Base-by-base conservation (phyloP, 2,888 invertebrate species). In the Acheta domesticus region DNA sequence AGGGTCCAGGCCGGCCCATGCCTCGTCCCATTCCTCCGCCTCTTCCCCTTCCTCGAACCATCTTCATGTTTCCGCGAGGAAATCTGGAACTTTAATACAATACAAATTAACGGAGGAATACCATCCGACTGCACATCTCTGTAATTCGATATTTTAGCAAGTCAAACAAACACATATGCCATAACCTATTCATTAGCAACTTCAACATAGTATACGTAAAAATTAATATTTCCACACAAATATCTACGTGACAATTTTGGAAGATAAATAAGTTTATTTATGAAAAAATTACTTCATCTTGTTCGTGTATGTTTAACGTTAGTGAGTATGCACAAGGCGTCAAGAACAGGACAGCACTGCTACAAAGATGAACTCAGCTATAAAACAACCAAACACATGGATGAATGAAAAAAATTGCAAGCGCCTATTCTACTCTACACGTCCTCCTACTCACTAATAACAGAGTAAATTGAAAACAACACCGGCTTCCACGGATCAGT, bases 41-140 rank as follows among this genome's bases (percentile, higher is more conserved):
- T 80, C 94, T 93, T 74, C 94, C 84, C 74, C 86, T 86, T 49
- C 86, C 86, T 77, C 87, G 91, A 74, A 93, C 93, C 94, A 94
- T 94, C 84, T 84, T 87, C 82, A 80, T 84, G 81, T 50, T 80
- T n/a, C 48, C n/a, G 20, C 48, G 48, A 76, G 75, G 62, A n/a
- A 62, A 62, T 62, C 62, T 62, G 62, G 62, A 62, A 62, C 62
- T 62, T 14, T 4, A 62, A 62, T 62, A 62, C n/a, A 62, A 1
- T 4, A 62, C 62, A 62, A 62, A 62, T 62, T 36, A 36, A 36
- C 36, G 36, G 36, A 36, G 36, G 36, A 36, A 36, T 36, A 36
- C 36, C 36, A 36, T 36, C 36, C 36, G 36, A 36, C 36, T 8
- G 36, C 36, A 36, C 36, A 36, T 36, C 36, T 36, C 36, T 8